Evolutionary conservation across 2,797 vertebrate species (phyloP), one percentile per base, ranked within the genome.

Genomic region (Ara ararauna): DNA sequence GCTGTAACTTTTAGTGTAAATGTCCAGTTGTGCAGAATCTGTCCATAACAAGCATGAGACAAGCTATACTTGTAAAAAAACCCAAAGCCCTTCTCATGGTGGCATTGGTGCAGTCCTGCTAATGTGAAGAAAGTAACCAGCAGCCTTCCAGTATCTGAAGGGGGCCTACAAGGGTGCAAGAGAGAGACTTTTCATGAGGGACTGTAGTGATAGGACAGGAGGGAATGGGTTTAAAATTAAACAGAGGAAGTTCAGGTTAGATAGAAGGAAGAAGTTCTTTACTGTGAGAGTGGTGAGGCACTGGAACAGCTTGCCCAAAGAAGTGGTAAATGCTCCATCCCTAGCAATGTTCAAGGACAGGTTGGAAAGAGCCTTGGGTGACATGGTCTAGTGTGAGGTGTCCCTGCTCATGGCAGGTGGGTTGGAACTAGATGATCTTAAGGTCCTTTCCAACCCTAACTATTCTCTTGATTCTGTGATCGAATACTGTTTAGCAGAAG

Each of bases 11-110:
- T 1, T 8, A 1, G 8, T 45, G 29, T 23, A 60, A 26, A 26
- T 51, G 48, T 5, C 30, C 22, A 23, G 27, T 71, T 26, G 3
- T 48, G 58, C 27, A 78, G 15, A 54, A 48, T 40, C 50, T 88
- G 27, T 16, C 27, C 7, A 1, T 54, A 53, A 17, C 19, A 32
- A 20, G 22, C 20, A 32, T 10, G 23, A 84, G 36, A 13, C 7
- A 36, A 62, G 32, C 29, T 64, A 0, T 42, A 27, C 4, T n/a
- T 64, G 11, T 5, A 6, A 27, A 48, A 84, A 77, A 38, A 3
- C 1, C 0, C 21, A 26, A 38, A 61, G 0, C 11, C 17, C 1
- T 65, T 87, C 22, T 78, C 5, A 2, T 76, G 40, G 10, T 44
- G 36, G 9, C 71, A 10, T 29, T 51, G n/a, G 5, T 93, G 9